Percentiles rank a stretch among this genome's conserved stretches.
phyloP scores from a whole-genome alignment of 2,113 vertebrate species.

The Microtus ochrogaster region DNA sequence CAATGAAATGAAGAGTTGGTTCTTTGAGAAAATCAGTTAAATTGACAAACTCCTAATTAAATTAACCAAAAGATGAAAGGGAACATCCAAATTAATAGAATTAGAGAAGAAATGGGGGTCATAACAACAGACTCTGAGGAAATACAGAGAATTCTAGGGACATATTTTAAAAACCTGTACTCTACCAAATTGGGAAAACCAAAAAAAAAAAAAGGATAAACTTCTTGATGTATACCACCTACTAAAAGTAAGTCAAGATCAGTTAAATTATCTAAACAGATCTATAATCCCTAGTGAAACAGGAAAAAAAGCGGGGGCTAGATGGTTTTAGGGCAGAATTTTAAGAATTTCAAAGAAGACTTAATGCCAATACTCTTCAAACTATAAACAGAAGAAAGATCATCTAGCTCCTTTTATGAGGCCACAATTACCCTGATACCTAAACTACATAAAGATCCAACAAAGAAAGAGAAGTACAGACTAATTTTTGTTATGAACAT shows the following conservation, averaged over 20 bases:
- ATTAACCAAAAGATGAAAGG: neutral
- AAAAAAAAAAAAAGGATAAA: neutral
- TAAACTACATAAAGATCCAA: neutral
- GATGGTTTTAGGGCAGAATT: neutral
- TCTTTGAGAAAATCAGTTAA: neutral
- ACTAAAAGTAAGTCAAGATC: neutral
- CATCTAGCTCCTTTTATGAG: neutral
- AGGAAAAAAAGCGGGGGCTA: neutral
- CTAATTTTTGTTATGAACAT: neutral
- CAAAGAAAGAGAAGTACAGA: neutral
- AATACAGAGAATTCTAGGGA: neutral
- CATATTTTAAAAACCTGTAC: neutral
- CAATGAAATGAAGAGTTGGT: neutral
- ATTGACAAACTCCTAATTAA: neutral
- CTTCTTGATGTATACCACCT: neutral
- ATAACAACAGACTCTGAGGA: neutral
- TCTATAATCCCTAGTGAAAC: neutral
- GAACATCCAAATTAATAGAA: neutral
- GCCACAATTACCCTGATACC: neutral
- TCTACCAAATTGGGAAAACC: neutral
- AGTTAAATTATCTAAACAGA: neutral
- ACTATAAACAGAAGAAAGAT: neutral
- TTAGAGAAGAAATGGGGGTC: neutral
- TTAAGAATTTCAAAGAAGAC: neutral
- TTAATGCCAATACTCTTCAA: neutral